phyloP scores from a whole-genome alignment of 2,888 invertebrate species.

The Pseudococcus jackbeardsleyi region DNA sequence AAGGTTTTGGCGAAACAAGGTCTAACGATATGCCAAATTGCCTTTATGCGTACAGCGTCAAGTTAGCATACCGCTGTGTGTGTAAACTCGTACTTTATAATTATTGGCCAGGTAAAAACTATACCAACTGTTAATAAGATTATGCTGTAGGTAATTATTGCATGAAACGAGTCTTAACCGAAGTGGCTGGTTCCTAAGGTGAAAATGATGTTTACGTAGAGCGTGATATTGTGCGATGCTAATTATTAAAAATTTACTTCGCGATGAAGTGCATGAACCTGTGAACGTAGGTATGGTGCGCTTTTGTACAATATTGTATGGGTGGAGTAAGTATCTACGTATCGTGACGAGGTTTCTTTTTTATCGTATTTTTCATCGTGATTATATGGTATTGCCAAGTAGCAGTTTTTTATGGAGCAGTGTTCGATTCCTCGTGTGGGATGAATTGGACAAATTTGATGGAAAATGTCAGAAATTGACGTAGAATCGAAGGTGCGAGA shows the following conservation, averaged over 20 bases:
- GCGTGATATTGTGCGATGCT: constrained; percentile 1
- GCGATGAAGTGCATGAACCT: background rate
- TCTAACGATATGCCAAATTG: constrained; percentile 7
- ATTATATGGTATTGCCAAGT: no score
- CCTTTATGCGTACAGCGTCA: background rate
- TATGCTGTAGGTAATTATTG: constrained; percentile 9
- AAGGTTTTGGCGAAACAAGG: background rate
- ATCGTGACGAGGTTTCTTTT: background rate
- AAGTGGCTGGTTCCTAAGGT: constrained; percentile 24
- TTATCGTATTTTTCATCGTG: no score
- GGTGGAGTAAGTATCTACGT: background rate
- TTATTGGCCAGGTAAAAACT: constrained; percentile 13
- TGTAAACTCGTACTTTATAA: background rate
- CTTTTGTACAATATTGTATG: background rate
- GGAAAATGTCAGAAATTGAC: no score
- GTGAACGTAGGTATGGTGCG: background rate
- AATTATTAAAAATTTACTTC: background rate
- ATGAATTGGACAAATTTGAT: no score
- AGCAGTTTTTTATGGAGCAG: no score
- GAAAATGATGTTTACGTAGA: background rate
- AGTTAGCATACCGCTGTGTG: background rate
- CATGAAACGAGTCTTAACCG: constrained; percentile 29
- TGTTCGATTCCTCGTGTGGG: no score
- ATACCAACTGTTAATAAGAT: constrained; percentile 26
- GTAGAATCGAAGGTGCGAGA: no score